phyloP scores from a whole-genome alignment of 2,888 invertebrate species.

The Steinernema hermaphroditum region DNA sequence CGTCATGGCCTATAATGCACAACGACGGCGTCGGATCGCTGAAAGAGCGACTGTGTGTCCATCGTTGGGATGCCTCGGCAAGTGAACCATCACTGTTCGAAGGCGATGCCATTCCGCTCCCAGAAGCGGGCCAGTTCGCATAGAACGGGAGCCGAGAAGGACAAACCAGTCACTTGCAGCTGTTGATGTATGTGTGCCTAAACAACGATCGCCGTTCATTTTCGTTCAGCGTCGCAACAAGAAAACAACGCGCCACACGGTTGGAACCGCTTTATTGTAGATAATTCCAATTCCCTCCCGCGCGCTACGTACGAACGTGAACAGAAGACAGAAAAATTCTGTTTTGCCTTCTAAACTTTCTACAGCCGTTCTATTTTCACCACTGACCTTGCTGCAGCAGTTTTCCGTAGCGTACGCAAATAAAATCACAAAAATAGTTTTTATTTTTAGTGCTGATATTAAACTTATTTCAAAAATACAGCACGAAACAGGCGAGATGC shows the following conservation, averaged over 20 bases:
- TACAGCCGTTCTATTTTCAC: too few relatives aligned
- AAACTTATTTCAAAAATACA: too few relatives aligned
- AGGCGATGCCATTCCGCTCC: conserved; percentile 8
- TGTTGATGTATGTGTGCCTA: neutral
- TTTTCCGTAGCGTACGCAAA: too few relatives aligned
- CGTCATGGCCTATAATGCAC: neutral
- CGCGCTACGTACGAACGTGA: too few relatives aligned
- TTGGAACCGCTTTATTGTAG: too few relatives aligned
- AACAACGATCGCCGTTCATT: neutral
- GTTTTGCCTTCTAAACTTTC: too few relatives aligned
- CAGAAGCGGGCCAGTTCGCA: neutral
- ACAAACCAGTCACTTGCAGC: neutral
- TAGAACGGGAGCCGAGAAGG: neutral
- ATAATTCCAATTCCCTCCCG: too few relatives aligned
- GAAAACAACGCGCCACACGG: too few relatives aligned
- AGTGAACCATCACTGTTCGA: conserved; percentile 15
- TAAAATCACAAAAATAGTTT: too few relatives aligned
- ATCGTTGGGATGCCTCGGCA: neutral
- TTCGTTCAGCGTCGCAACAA: neutral
- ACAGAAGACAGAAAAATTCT: too few relatives aligned
- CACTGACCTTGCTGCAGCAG: too few relatives aligned
- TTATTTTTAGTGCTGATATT: too few relatives aligned
- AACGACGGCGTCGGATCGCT: conserved; percentile 20
- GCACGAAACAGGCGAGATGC: neutral
- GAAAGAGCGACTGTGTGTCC: conserved; percentile 20